A percentile compares a stretch with the other conserved stretches of the same genome.
Evolutionary conservation across 2,888 invertebrate species (phyloP).

Genomic region (Pycnomerus fuliginosus): DNA sequence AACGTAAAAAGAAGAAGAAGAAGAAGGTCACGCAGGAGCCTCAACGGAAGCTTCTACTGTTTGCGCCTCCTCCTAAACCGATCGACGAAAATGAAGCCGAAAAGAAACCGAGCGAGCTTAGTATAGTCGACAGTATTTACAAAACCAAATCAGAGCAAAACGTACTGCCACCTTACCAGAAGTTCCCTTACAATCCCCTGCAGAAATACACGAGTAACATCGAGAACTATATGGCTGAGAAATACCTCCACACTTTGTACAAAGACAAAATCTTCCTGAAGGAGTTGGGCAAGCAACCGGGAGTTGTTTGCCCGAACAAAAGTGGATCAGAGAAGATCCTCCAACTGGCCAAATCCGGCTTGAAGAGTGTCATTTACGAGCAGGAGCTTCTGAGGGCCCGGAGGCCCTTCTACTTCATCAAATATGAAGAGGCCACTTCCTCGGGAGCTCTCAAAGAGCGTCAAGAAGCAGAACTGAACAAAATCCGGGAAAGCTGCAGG

Average conservation of each 20-base stretch:
- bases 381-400: constrained; percentile 52
- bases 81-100: neutral
- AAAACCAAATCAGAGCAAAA: constrained; percentile 38
- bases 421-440: constrained; percentile 45
- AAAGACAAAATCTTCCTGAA: constrained; percentile 53
- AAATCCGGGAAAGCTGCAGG: constrained; percentile 42
- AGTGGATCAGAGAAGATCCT: constrained; percentile 42
- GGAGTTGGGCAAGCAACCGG: constrained; percentile 40
- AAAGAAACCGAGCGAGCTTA: neutral
- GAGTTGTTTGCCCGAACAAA: constrained; percentile 48
- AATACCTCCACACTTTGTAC: constrained; percentile 52
- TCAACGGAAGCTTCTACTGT: neutral
- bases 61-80: neutral
- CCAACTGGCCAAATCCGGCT: constrained; percentile 41
- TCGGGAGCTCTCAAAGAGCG: constrained; percentile 42
- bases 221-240: constrained; percentile 50
- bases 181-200: constrained; percentile 45
- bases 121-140: constrained; percentile 41
- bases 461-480: constrained; percentile 41
- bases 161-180: constrained; percentile 36
- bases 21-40: constrained; percentile 25
- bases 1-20: constrained; percentile 34
- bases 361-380: constrained; percentile 44
- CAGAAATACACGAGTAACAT: constrained; percentile 50
- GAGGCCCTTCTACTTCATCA: constrained; percentile 53